Evolutionary conservation across 1,140 invertebrate species (phyloP).

Genomic region (Bathynomus jamesi): DNA sequence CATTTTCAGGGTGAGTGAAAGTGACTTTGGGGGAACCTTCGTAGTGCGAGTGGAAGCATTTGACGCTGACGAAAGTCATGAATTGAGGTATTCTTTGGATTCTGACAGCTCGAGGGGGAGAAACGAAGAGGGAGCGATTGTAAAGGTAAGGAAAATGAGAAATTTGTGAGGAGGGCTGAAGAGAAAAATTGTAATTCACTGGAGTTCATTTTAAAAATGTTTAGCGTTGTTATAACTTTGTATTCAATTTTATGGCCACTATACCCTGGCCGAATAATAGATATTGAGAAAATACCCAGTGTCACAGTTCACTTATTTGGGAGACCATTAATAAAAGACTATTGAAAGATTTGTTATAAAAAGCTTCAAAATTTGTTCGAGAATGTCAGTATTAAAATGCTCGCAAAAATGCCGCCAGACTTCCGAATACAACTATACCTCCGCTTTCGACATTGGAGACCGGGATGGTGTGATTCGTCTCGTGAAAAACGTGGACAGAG

Average conservation of each 20-base stretch:
- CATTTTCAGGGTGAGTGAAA: neutral
- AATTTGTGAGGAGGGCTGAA: neutral
- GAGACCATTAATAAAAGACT: too few relatives aligned
- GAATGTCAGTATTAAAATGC: too few relatives aligned
- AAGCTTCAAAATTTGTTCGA: too few relatives aligned
- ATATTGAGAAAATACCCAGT: too few relatives aligned
- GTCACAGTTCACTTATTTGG: too few relatives aligned
- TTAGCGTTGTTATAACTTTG: too few relatives aligned
- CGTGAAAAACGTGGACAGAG: conserved; percentile 64
- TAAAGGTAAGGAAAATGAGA: conserved; percentile 33
- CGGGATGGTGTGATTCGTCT: conserved; percentile 62
- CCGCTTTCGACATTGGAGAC: conserved; percentile 63
- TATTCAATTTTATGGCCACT: too few relatives aligned
- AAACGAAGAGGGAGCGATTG: conserved; percentile 58
- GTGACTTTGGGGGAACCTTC: neutral
- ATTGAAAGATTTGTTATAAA: too few relatives aligned
- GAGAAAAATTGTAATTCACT: neutral
- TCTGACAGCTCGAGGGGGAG: conserved; percentile 60
- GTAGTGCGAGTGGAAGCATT: conserved; percentile 23
- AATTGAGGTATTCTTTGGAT: conserved; percentile 46
- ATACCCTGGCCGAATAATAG: too few relatives aligned
- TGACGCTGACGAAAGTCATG: conserved; percentile 34
- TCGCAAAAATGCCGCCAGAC: conserved; percentile 46
- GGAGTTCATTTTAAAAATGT: neutral
- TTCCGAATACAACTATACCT: conserved; percentile 62